These are phyloP conservation scores for Hassar affinis DNA, from an alignment of 2,113 vertebrate species.

Conservation along the genomic window DNA sequence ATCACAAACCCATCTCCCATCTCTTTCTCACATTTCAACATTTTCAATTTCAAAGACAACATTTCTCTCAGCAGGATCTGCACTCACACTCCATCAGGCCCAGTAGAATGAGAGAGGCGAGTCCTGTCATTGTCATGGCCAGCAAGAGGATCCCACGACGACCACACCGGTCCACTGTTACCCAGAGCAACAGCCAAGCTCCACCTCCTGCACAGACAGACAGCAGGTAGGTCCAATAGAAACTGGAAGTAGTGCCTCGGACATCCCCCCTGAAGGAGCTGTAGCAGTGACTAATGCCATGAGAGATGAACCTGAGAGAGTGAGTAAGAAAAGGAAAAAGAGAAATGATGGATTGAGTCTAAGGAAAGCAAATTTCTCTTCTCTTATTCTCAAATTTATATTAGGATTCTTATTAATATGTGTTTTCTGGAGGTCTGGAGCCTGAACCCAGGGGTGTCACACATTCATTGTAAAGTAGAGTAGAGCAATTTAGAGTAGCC, in stretches of 20 bases:
- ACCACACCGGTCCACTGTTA: conserved; percentile 80
- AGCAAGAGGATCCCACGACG: conserved; percentile 86
- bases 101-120: conserved; percentile 83
- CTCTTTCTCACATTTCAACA: not conserved
- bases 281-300: conserved; percentile 87
- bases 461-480: not conserved
- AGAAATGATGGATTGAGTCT: conserved; percentile 1
- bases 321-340: conserved; percentile 14
- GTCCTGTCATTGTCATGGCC: conserved; percentile 81
- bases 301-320: conserved; percentile 81
- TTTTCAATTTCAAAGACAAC: not conserved
- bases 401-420: not conserved
- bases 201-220: conserved; percentile 81
- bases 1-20: not conserved
- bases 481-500: not conserved
- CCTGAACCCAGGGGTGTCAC: not conserved
- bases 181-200: conserved; percentile 81
- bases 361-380: not conserved
- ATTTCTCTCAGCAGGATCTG: not conserved
- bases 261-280: conserved; percentile 79
- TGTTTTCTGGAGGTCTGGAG: not conserved
- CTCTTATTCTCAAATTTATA: not conserved
- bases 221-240: conserved; percentile 84
- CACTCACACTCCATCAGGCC: conserved; percentile 85
- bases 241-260: conserved; percentile 73